Evolutionary conservation across 2,797 vertebrate genomes (phyloP).

Genomic region (Hippoglossus hippoglossus): DNA sequence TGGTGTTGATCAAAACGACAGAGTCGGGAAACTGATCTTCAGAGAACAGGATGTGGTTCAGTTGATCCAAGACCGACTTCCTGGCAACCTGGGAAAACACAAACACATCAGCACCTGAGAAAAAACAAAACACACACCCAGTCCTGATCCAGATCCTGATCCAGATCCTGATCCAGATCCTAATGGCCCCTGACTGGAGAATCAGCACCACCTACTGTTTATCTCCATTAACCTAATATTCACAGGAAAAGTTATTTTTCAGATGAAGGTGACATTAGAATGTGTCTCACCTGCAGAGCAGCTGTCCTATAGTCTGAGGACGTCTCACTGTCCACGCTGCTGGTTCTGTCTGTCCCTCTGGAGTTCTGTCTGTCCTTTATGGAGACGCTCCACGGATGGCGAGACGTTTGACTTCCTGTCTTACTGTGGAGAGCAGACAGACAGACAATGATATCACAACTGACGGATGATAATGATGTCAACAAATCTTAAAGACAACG

Average conservation of each 20-base stretch:
- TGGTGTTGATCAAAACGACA: constrained; percentile 81
- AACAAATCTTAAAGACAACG: too few relatives aligned
- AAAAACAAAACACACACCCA: too few relatives aligned
- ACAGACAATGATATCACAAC: background rate
- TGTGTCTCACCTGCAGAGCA: constrained; percentile 43
- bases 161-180: too few relatives aligned
- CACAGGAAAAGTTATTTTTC: too few relatives aligned
- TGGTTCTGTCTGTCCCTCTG: constrained; percentile 72
- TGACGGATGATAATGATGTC: too few relatives aligned
- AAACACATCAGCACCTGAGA: background rate
- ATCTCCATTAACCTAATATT: too few relatives aligned
- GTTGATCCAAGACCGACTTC: constrained; percentile 82
- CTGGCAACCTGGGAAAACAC: constrained; percentile 58
- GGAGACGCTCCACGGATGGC: constrained; percentile 69
- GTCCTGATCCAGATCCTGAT: too few relatives aligned
- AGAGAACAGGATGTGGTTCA: constrained; percentile 83
- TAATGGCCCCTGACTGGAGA: too few relatives aligned
- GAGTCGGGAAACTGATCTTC: constrained; percentile 80
- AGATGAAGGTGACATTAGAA: background rate
- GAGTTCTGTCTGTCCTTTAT: constrained; percentile 81
- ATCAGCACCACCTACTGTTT: too few relatives aligned
- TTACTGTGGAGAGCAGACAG: constrained; percentile 34
- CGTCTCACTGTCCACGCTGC: constrained; percentile 79
- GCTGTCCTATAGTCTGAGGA: constrained; percentile 62
- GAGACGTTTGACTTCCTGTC: constrained; percentile 41